Evolutionary conservation across 2,888 invertebrate genomes (phyloP), one percentile per base, ranked within the genome.

Genomic region (Homarus gammarus): DNA sequence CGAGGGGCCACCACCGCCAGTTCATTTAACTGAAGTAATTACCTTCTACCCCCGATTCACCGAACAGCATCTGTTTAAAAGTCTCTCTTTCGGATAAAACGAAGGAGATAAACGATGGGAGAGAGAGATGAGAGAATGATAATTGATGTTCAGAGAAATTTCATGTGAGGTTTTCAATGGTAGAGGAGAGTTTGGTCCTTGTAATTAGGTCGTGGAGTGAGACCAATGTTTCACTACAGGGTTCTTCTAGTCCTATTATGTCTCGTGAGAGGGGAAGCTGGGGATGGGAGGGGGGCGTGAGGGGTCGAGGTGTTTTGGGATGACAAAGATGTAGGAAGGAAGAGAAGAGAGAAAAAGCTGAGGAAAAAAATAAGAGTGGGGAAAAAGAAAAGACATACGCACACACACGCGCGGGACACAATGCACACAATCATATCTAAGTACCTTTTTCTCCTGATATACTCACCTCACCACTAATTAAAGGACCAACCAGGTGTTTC

Each of bases 1-100:
- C 38, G 61, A 61, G 79, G 61, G 72, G 72, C 72, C 49, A 33
- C 72, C 49, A 33, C 68, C 36, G 33, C 72, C 72, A 68, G 83
- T 83, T 73, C 83, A 83, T 56, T 83, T 83, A 83, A 83, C 73
- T 83, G 83, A 72, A 83, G 72, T 49, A 83, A 83, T 83, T 83
- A 83, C 83, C 72, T 72, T 49, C 31, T 72, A 40, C 51, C 72
- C 72, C 73, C 72, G 83, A 70, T 83, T 83, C 49, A 68, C 72
- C 83, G 72, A 83, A 83, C 83, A 44, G 36, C 61, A 38, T 61
- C 61, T 70, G 27, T 3, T 64, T 27, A 64, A 64, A 2, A 1
- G 64, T n/a, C 27, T n/a, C n/a, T 22, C 6, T 64, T 64, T 22
- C 64, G 18, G 27, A 84, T 84, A 61, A 75, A 40, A 61, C 73